Percentiles rank a stretch among this genome's conserved stretches.
These are phyloP conservation scores for Melanocharis versteri DNA, from an alignment of 2,113 vertebrate genomes.

Conservation along the genomic window DNA sequence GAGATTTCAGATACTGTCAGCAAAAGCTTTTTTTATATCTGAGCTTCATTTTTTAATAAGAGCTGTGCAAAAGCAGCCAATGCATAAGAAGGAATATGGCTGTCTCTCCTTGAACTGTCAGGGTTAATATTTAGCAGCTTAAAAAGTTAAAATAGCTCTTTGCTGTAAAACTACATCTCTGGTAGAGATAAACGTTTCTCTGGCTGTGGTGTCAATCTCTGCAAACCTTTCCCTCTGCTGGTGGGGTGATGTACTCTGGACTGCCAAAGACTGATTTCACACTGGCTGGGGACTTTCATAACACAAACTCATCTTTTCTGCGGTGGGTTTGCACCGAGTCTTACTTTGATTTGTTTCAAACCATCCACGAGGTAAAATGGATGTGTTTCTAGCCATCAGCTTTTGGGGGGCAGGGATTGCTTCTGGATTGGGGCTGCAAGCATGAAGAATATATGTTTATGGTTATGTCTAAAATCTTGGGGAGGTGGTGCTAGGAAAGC, in stretches of 20 bases:
- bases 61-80: not conserved
- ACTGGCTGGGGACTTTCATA: not conserved
- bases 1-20: not conserved
- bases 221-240: not conserved
- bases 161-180: not conserved
- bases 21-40: not conserved
- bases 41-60: not conserved
- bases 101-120: not conserved
- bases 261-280: not conserved
- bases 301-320: not conserved
- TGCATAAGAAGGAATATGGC: not conserved
- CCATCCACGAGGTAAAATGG: not conserved
- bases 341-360: not conserved
- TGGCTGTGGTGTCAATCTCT: not conserved
- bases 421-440: not conserved
- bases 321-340: not conserved
- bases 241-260: not conserved
- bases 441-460: not conserved
- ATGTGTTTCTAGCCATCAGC: not conserved
- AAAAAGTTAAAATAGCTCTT: not conserved
- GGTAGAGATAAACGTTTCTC: not conserved
- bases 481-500: not conserved
- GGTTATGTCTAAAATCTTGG: not conserved
- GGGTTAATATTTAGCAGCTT: not conserved
- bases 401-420: not conserved